These are phyloP conservation scores for Melolontha melolontha DNA, from an alignment of 2,888 invertebrate species.

Conservation along the genomic window DNA sequence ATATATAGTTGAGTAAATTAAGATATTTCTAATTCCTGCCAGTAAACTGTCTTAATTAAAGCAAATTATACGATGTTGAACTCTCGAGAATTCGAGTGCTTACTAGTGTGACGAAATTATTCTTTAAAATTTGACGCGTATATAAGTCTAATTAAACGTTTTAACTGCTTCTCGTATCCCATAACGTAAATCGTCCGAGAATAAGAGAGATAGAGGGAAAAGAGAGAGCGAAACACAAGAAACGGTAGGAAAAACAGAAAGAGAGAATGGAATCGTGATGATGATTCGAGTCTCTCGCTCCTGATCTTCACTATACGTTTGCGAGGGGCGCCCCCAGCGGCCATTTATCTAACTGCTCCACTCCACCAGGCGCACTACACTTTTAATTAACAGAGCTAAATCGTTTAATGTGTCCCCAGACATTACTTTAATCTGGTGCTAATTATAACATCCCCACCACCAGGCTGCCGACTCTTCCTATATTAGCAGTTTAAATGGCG, in stretches of 20 bases:
- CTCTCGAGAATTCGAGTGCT: not conserved
- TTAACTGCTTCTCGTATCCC: not conserved
- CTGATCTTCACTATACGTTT: conserved; percentile 35
- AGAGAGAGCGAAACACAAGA: not conserved
- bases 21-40: too few relatives aligned
- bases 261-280: conserved; percentile 7
- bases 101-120: conserved; percentile 30
- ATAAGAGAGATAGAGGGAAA: not conserved
- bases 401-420: conserved; percentile 72
- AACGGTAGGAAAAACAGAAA: conserved; percentile 9
- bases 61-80: conserved; percentile 19
- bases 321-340: conserved; percentile 55
- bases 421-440: conserved; percentile 75
- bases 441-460: conserved; percentile 69
- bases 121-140: conserved; percentile 32
- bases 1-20: too few relatives aligned
- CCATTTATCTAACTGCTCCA: conserved; percentile 61
- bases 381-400: conserved; percentile 69
- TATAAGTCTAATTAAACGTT: conserved; percentile 26
- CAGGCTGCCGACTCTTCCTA: conserved; percentile 43
- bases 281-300: conserved; percentile 9
- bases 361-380: conserved; percentile 62
- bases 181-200: not conserved
- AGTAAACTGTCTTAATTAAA: conserved; percentile 27
- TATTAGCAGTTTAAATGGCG: conserved; percentile 22